Conservation (phyloP, 2,888 invertebrate species). For the Polyommatus icarus region DNA sequence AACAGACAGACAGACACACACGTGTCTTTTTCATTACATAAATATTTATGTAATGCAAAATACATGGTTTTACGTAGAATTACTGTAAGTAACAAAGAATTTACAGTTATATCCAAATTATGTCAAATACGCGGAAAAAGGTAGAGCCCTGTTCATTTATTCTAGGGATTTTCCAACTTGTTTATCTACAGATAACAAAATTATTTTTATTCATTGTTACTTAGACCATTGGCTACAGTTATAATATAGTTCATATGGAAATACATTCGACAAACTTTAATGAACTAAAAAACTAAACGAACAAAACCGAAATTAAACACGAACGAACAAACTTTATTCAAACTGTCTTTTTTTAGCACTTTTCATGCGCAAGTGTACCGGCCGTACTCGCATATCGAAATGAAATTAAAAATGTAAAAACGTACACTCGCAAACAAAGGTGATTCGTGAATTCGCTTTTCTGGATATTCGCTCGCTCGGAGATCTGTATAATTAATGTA, state of each 20-base stretch:
- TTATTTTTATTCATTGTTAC: no score
- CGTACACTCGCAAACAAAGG: constrained; percentile 26
- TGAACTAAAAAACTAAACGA: neutral
- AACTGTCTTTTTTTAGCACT: neutral
- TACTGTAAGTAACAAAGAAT: no score
- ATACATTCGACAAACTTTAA: neutral
- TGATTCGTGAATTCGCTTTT: constrained; percentile 22
- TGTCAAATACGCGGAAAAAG: no score
- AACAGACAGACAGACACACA: no score
- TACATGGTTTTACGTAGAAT: no score
- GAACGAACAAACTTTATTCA: neutral
- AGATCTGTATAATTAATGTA: constrained; percentile 27
- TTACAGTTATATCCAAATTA: no score
- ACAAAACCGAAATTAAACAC: neutral
- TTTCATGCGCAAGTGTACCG: constrained; percentile 16
- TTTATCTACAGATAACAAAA: no score
- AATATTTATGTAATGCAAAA: no score
- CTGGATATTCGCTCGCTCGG: neutral
- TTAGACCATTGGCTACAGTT: neutral
- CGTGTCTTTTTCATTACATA: no score
- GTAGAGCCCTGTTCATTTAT: no score
- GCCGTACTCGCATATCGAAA: constrained; percentile 22
- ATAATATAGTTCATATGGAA: neutral
- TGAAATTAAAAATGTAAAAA: constrained; percentile 28
- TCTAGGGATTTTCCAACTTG: no score